A percentile compares a stretch with the other conserved stretches of the same genome.
Conservation (phyloP, 2,888 invertebrate genomes). For the Leptinotarsa rubiginosa region DNA sequence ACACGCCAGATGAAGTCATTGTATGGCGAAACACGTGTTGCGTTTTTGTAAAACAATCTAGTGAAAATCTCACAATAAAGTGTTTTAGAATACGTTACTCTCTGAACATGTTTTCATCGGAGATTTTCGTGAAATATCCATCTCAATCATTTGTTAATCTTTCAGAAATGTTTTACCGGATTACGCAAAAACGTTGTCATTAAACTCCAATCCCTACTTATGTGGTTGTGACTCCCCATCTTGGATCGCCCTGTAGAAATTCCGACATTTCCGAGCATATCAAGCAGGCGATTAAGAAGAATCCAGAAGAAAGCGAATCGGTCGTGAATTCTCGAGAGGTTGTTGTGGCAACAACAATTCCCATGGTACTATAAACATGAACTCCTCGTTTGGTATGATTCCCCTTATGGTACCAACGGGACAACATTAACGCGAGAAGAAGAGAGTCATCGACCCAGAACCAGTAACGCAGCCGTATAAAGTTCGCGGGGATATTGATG, state of each 20-base stretch:
- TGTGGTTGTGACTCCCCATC: neutral
- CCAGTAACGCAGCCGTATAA: conserved; percentile 37
- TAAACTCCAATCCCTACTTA: too few species aligned
- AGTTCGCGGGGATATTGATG: conserved; percentile 36
- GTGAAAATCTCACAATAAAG: too few species aligned
- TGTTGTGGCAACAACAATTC: conserved; percentile 52
- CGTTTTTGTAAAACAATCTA: too few species aligned
- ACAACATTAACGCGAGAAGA: conserved; percentile 43
- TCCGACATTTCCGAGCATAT: conserved; percentile 9
- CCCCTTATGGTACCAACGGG: conserved; percentile 60
- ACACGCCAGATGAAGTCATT: too few species aligned
- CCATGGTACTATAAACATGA: conserved; percentile 62
- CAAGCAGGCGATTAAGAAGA: conserved; percentile 18
- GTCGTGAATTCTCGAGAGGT: conserved; percentile 44
- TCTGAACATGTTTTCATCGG: too few species aligned
- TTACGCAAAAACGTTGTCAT: neutral
- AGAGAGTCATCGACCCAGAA: conserved; percentile 38
- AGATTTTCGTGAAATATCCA: too few species aligned
- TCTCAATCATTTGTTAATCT: too few species aligned
- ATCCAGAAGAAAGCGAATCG: conserved; percentile 44
- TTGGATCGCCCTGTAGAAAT: neutral
- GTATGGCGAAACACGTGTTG: too few species aligned
- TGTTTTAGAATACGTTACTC: too few species aligned
- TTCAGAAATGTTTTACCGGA: too few species aligned
- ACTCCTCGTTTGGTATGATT: conserved; percentile 61